phyloP scores from a whole-genome alignment of 2,113 vertebrate genomes.

The Neoarius graeffei region DNA sequence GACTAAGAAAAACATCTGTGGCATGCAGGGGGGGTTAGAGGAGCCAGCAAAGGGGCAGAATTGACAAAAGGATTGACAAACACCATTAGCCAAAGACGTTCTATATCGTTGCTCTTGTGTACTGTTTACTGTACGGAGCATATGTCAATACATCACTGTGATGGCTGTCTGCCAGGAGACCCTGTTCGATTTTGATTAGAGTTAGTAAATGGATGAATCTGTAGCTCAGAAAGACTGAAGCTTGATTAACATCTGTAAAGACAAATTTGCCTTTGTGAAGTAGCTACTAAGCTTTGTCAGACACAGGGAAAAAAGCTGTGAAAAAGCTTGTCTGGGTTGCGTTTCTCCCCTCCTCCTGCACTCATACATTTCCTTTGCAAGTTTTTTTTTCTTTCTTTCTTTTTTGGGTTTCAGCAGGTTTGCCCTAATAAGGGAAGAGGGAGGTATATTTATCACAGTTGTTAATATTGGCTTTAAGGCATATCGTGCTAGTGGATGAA shows the following conservation, averaged over 20 bases:
- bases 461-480: slow-evolving; percentile 68
- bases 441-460: slow-evolving; percentile 79
- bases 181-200: slow-evolving; percentile 85
- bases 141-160: slow-evolving; percentile 87
- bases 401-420: slow-evolving; percentile 66
- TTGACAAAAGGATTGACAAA: slow-evolving; percentile 95
- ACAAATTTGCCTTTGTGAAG: slow-evolving; percentile 89
- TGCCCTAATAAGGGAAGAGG: slow-evolving; percentile 83
- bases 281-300: slow-evolving; percentile 84
- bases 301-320: slow-evolving; percentile 76
- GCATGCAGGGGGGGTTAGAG: slow-evolving; percentile 75
- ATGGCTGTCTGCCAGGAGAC: slow-evolving; percentile 80
- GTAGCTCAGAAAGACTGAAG: slow-evolving; percentile 80
- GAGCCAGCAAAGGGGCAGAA: slow-evolving; percentile 62
- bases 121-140: slow-evolving; percentile 91
- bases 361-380: slow-evolving; percentile 79
- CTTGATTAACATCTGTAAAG: slow-evolving; percentile 89
- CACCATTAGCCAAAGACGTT: slow-evolving; percentile 94
- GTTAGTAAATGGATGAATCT: slow-evolving; percentile 89
- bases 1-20: slow-evolving; percentile 99
- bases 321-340: slow-evolving; percentile 79
- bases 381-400: slow-evolving; percentile 68
- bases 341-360: slow-evolving; percentile 21
- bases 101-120: slow-evolving; percentile 91
- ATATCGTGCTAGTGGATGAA: slow-evolving; percentile 68